Evolutionary conservation across 2,888 invertebrate species (phyloP), one percentile per base, ranked within the genome.

Genomic region (Drosophila affinis): DNA sequence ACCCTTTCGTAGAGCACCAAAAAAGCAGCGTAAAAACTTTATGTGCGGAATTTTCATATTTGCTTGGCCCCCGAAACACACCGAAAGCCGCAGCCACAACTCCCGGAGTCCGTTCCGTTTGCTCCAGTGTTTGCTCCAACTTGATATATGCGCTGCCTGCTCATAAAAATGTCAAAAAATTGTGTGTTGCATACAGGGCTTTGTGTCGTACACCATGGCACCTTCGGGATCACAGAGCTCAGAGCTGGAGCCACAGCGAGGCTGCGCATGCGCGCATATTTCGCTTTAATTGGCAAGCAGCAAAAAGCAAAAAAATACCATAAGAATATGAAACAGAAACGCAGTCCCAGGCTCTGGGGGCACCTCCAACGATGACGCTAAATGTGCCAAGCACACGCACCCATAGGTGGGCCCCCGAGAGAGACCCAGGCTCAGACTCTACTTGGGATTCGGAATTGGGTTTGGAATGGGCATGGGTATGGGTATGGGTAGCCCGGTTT

Each of bases 111-210:
- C 47, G 57, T 52, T 39, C 39, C 46, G 57, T 52, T 34, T 10
- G 57, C 47, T 72, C 39, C 67, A 61, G 61, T 59, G 72, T 59
- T 58, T 54, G 52, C 24, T 71, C 80, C 77, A 83, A 90, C 81
- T 89, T 90, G 87, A 90, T 89, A 90, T 90, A 90, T 90, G 91
- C 79, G 84, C 80, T 78, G 78, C 72, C 79, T 79, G 86, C 88
- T 89, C 90, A 90, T 90, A 90, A 90, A 90, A 90, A 90, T 90
- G 90, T 90, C 90, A 90, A 89, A 90, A 88, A 86, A 76, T 59
- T 14, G 64, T 85, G 78, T 78, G 75, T 73, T 79, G 79, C 74
- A 63, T 76, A 79, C 76, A 79, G 78, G 81, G 81, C 78, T 81
- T 84, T 87, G 83, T 84, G 83, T 84, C 76, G 51, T 63, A 47